A percentile compares a stretch with the other conserved stretches of the same genome.
Conservation (phyloP, 2,113 vertebrate genomes). For the Nyctereutes procyonoides region DNA sequence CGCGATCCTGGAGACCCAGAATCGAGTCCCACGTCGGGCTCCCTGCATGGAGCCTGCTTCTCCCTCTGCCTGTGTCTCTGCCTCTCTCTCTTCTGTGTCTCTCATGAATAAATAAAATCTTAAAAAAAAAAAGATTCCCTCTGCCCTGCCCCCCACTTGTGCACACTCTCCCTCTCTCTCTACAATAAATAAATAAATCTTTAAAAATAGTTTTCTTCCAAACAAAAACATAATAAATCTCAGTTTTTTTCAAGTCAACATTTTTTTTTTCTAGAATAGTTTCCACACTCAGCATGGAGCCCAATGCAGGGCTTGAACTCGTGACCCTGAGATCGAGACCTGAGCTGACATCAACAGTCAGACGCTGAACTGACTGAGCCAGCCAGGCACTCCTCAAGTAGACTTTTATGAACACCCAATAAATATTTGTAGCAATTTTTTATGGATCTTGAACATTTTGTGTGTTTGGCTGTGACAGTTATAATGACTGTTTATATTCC, state of each 20-base stretch:
- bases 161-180: not conserved
- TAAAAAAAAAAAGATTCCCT: not conserved
- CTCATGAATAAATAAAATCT: too few relatives aligned
- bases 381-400: not conserved
- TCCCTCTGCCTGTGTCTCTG: too few relatives aligned
- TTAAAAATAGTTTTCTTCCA: constrained; percentile 13
- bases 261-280: not conserved
- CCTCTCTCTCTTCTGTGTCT: too few relatives aligned
- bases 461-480: not conserved
- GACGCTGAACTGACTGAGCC: not conserved
- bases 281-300: not conserved
- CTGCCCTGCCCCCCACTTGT: not conserved
- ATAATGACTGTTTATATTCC: not conserved
- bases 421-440: not conserved
- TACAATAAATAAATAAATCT: not conserved
- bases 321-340: not conserved
- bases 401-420: not conserved
- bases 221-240: not conserved
- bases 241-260: not conserved
- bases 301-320: not conserved
- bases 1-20: too few relatives aligned
- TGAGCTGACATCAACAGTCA: not conserved
- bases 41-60: too few relatives aligned
- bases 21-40: too few relatives aligned
- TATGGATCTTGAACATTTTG: not conserved